Percentiles rank a stretch among this genome's conserved stretches.
phyloP scores from a whole-genome alignment of 2,797 vertebrate genomes.

The Hemitrygon akajei region DNA sequence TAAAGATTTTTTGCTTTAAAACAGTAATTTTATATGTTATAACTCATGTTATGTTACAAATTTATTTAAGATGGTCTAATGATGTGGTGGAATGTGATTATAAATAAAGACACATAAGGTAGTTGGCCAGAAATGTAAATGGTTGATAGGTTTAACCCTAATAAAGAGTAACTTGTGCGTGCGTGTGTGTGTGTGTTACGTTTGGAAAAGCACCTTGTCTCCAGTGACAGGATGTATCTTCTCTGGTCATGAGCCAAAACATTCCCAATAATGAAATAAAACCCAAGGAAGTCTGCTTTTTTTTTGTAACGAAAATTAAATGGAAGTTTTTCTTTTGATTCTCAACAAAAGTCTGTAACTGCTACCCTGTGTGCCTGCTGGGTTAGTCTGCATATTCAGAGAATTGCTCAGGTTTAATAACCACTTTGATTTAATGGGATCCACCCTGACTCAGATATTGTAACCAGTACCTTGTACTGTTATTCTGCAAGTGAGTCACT shows the following conservation, averaged over 20 bases:
- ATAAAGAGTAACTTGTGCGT: background rate
- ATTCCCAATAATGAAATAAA: background rate
- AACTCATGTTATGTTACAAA: conserved; percentile 15
- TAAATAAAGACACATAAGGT: background rate
- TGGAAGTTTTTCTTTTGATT: background rate
- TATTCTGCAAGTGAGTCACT: background rate
- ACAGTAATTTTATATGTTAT: background rate
- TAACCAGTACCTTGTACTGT: conserved; percentile 14
- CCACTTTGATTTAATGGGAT: conserved; percentile 31
- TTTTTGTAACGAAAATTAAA: background rate
- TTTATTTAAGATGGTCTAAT: background rate
- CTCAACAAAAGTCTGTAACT: background rate
- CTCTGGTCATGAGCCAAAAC: background rate
- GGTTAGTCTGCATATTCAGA: background rate
- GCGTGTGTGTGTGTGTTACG: background rate
- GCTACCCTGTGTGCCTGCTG: background rate
- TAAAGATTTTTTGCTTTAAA: background rate
- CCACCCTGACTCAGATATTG: conserved; percentile 14
- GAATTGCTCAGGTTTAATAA: conserved; percentile 19
- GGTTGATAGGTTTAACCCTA: background rate
- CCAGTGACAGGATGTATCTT: conserved; percentile 6
- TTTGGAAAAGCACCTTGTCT: conserved; percentile 14
- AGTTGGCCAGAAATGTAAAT: background rate
- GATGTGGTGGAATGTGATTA: background rate
- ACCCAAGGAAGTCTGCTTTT: background rate